These are phyloP conservation scores for Meloidogyne hapla DNA, from an alignment of 1,140 invertebrate species.

Conservation along the genomic window DNA sequence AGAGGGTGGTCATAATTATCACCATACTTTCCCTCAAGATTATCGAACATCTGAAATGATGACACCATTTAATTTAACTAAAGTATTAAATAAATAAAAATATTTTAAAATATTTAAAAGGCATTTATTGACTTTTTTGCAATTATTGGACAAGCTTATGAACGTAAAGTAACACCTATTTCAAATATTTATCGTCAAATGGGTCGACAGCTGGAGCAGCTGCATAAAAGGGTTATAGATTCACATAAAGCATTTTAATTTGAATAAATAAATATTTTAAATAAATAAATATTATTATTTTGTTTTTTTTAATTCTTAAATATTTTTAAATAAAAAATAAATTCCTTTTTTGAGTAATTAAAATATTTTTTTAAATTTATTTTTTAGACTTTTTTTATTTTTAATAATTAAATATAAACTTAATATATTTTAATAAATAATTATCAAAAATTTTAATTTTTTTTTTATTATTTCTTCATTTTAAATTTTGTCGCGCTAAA, in stretches of 20 bases:
- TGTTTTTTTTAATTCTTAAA: too few relatives aligned
- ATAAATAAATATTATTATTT: too few relatives aligned
- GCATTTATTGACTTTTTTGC: conserved; percentile 78
- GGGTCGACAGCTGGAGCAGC: conserved; percentile 39
- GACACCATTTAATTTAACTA: conserved; percentile 76
- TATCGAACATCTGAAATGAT: conserved; percentile 81
- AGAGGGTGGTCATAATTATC: conserved; percentile 70
- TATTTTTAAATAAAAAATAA: too few relatives aligned
- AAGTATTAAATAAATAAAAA: conserved; percentile 65
- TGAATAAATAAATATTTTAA: too few relatives aligned
- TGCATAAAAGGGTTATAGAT: conserved; percentile 14
- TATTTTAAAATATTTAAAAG: background rate
- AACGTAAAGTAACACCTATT: conserved; percentile 71
- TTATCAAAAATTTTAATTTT: too few relatives aligned
- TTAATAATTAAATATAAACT: too few relatives aligned
- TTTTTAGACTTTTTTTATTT: too few relatives aligned
- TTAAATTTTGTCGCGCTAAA: too few relatives aligned
- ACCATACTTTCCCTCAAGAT: conserved; percentile 92
- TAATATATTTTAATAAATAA: too few relatives aligned
- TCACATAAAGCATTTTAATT: background rate
- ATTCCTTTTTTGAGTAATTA: too few relatives aligned
- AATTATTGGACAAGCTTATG: conserved; percentile 80
- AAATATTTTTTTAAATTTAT: too few relatives aligned
- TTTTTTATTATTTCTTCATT: too few relatives aligned
- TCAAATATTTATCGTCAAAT: conserved; percentile 53